phyloP scores from a whole-genome alignment of 2,888 invertebrate species.

The Drosophila mimetica region DNA sequence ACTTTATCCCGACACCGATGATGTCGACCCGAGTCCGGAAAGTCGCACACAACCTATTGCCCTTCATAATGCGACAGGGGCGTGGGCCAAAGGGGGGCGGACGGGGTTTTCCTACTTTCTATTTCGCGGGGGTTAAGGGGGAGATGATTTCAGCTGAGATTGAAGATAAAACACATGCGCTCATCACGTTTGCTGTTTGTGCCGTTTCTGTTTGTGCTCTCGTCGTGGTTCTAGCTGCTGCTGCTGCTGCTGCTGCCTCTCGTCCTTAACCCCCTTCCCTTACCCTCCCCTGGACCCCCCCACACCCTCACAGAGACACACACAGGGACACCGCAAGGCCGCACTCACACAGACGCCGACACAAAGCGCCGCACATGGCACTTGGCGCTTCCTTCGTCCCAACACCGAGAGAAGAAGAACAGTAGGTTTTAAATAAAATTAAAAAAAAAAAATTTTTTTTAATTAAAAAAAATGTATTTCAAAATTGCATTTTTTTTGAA shows the following conservation, averaged over 20 bases:
- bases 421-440: not conserved
- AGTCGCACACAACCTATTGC: conserved; percentile 71
- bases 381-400: conserved; percentile 67
- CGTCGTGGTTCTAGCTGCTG: conserved; percentile 48
- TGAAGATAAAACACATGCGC: conserved; percentile 78
- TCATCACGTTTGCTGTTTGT: conserved; percentile 74
- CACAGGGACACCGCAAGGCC: conserved; percentile 62
- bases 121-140: conserved; percentile 5
- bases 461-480: not conserved
- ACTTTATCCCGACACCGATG: conserved; percentile 52
- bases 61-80: conserved; percentile 64
- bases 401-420: not conserved
- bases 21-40: conserved; percentile 28
- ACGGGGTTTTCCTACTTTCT: not conserved
- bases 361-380: conserved; percentile 71
- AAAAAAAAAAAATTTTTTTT: not conserved
- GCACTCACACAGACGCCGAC: conserved; percentile 49
- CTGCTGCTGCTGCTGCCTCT: conserved; percentile 33
- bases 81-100: conserved; percentile 6
- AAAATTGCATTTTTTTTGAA: no score
- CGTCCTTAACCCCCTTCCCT: conserved; percentile 8
- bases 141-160: conserved; percentile 77
- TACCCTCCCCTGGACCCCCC: not conserved
- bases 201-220: conserved; percentile 54
- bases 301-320: conserved; percentile 17